Base-by-base conservation (phyloP, 2,888 invertebrate species). In the Eristalis tenax region DNA sequence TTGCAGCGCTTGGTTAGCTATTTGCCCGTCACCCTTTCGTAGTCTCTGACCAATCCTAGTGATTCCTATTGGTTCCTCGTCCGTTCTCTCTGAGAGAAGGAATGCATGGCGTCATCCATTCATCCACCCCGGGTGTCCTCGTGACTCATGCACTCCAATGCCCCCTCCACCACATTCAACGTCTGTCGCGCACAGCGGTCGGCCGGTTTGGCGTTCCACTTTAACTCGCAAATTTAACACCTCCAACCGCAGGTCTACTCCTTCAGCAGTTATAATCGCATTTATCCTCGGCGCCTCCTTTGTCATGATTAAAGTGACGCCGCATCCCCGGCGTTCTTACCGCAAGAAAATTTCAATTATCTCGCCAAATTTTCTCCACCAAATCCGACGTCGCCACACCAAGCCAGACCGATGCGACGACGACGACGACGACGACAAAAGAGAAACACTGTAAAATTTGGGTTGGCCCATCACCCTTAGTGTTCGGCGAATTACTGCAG, bases 401-500 rank as follows among this genome's bases (percentile, higher is more conserved):
- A 61, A 35, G 32, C 13, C 18, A 26, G 3, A 3, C 10, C 70
- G 6, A 0, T 4, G 32, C 8, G 13, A 35, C 22, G 22, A 3
- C 70, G 6, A 0, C 6, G 32, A 4, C 8, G 13, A 56, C 22
- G 22, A 10, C 6, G 6, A 15, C 23, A 26, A 28, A 22, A 35
- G 13, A 23, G 8, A n/a, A 40, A 75, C 50, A 79, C 68, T 10
- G 23, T 5, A 57, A 71, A 82, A 75, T 26, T 75, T 83, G 57
- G 63, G 80, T 68, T 87, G 87, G 87, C 87, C 83, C 83, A 87
- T 87, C 87, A 87, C 83, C 87, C 77, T 83, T 50, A 35, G 65
- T 65, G 86, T 86, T 82, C 61, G 73, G 56, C 74, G 78, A 86
- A 83, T 83, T 78, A 83, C 69, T 40, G 61, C 59, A 57, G 23